Evolutionary conservation across 2,888 invertebrate species (phyloP), one percentile per base, ranked within the genome.

Genomic region (Parochlus steinenii): DNA sequence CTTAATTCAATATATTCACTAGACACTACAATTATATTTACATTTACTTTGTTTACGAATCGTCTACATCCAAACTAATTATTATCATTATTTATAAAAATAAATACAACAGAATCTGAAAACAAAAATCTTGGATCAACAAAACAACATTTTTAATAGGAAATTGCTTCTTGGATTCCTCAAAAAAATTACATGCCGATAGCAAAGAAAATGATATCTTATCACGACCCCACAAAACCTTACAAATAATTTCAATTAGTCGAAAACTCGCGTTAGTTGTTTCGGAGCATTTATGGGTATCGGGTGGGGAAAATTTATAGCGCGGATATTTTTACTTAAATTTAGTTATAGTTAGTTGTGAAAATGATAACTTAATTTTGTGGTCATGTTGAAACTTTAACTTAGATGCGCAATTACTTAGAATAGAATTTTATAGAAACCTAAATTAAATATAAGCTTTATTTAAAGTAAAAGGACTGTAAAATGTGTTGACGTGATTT

Each of bases 161-260:
- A 17, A 28, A 28, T 28, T 15, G 28, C 11, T 14, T 28, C 7
- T 14, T 27, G 11, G 19, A 11, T 26, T n/a, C 8, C 19, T n/a
- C n/a, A n/a, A n/a, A n/a, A n/a, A n/a, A n/a, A n/a, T n/a, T n/a
- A n/a, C n/a, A n/a, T n/a, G n/a, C n/a, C n/a, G n/a, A n/a, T n/a
- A n/a, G n/a, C n/a, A n/a, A n/a, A n/a, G n/a, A n/a, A n/a, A n/a
- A n/a, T n/a, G n/a, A n/a, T n/a, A n/a, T n/a, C n/a, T n/a, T n/a
- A n/a, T n/a, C n/a, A n/a, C n/a, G n/a, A n/a, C n/a, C n/a, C n/a
- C n/a, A n/a, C n/a, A n/a, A n/a, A n/a, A n/a, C n/a, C n/a, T 33
- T 27, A 34, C 34, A 34, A 34, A 34, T 28, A 34, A 28, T 12
- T 34, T 34, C 34, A 34, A 34, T 34, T 34, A 34, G 25, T 6